These are phyloP conservation scores for Zosterops pallidus DNA, from an alignment of 2,113 vertebrate species.

Conservation along the genomic window DNA sequence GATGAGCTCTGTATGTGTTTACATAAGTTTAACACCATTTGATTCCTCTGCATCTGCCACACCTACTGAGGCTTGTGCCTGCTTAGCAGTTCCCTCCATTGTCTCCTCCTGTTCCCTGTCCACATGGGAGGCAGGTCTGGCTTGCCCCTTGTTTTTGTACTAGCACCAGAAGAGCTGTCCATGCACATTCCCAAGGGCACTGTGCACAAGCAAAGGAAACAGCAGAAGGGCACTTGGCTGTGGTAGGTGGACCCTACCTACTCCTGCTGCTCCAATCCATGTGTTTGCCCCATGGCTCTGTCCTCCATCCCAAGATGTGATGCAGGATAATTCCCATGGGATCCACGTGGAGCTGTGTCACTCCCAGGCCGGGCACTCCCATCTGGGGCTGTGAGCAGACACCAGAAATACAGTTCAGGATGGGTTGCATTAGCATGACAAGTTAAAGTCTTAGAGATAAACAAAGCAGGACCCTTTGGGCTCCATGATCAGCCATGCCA, in stretches of 20 bases:
- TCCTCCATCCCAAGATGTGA: not conserved
- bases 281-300: not conserved
- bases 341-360: not conserved
- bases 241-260: not conserved
- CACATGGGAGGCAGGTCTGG: not conserved
- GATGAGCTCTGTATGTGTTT: accelerated
- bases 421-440: not conserved
- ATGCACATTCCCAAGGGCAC: not conserved
- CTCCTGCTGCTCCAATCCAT: not conserved
- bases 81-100: not conserved
- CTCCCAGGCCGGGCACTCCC: not conserved
- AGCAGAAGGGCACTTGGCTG: not conserved
- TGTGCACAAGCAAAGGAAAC: not conserved
- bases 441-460: not conserved
- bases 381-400: accelerated
- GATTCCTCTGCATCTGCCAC: not conserved
- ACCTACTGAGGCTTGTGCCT: not conserved
- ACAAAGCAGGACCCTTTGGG: not conserved
- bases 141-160: not conserved
- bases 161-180: not conserved
- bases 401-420: not conserved
- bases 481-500: not conserved
- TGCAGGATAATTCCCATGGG: not conserved
- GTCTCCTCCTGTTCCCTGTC: accelerated
- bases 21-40: not conserved